These are phyloP conservation scores for Gnathonemus longibarbis DNA, from an alignment of 2,113 vertebrate genomes.

Conservation along the genomic window DNA sequence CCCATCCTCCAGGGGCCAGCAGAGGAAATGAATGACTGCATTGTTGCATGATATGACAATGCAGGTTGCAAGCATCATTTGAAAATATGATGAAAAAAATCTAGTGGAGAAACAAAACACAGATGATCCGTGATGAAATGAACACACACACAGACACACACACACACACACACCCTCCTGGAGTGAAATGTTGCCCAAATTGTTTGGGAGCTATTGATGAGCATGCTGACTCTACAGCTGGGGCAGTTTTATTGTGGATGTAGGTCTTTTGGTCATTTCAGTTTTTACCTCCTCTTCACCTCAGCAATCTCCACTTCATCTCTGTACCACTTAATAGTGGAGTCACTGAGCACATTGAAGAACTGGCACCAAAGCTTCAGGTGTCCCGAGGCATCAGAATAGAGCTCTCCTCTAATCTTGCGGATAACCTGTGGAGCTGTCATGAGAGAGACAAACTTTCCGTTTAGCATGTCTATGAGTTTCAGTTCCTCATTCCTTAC, in stretches of 20 bases:
- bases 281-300: constrained; percentile 75
- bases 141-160: neutral
- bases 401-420: constrained; percentile 91
- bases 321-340: constrained; percentile 82
- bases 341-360: constrained; percentile 89
- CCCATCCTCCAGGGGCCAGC: no score
- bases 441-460: constrained; percentile 29
- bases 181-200: neutral
- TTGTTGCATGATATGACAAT: neutral
- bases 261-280: neutral
- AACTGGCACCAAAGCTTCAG: constrained; percentile 99
- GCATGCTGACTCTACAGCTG: neutral
- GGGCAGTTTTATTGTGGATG: neutral
- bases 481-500: neutral
- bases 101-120: neutral
- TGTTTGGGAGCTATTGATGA: neutral
- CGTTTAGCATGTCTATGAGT: neutral
- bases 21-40: neutral
- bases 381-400: constrained; percentile 86
- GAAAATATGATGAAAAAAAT: neutral
- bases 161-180: neutral
- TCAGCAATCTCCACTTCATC: constrained; percentile 79
- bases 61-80: neutral
- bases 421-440: constrained; percentile 95
- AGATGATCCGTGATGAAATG: neutral